A percentile compares a stretch with the other conserved stretches of the same genome.
Evolutionary conservation across 2,888 invertebrate genomes (phyloP).

Genomic region (Drosophila gaucha): DNA sequence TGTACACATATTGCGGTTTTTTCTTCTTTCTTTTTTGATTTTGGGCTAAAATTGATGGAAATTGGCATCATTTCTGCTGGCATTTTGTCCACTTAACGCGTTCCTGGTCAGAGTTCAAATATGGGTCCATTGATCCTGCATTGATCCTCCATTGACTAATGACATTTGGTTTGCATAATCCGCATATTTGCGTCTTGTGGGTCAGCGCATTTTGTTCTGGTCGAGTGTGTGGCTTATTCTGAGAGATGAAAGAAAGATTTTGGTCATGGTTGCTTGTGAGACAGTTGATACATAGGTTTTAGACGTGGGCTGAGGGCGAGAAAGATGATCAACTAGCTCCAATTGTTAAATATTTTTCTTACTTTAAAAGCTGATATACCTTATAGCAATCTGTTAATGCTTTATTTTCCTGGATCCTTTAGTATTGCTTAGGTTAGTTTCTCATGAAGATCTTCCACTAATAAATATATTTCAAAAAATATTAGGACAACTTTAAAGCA

Average conservation of each 20-base stretch:
- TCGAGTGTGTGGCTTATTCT: constrained; percentile 33
- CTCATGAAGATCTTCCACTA: too few relatives aligned
- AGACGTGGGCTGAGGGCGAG: neutral
- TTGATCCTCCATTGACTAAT: constrained; percentile 60
- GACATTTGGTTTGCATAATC: constrained; percentile 73
- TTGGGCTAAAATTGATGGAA: constrained; percentile 24
- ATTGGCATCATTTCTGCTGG: constrained; percentile 65
- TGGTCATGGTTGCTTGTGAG: neutral
- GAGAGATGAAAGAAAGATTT: neutral
- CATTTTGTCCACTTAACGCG: constrained; percentile 61
- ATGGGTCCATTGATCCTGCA: constrained; percentile 58
- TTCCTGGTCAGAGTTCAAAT: constrained; percentile 75
- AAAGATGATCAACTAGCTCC: neutral
- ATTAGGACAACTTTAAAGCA: too few relatives aligned
- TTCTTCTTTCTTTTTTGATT: constrained; percentile 12
- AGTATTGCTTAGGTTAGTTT: too few relatives aligned
- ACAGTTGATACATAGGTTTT: too few relatives aligned
- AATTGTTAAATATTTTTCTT: neutral
- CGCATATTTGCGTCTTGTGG: constrained; percentile 48
- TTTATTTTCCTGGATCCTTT: too few relatives aligned
- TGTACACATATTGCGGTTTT: constrained; percentile 63
- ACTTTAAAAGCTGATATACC: neutral
- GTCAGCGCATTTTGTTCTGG: constrained; percentile 50
- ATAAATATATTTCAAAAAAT: too few relatives aligned
- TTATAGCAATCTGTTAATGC: neutral